Percentiles rank a stretch among this genome's conserved stretches.
Conservation (phyloP, 2,113 vertebrate genomes). For the Tupaia chinensis region DNA sequence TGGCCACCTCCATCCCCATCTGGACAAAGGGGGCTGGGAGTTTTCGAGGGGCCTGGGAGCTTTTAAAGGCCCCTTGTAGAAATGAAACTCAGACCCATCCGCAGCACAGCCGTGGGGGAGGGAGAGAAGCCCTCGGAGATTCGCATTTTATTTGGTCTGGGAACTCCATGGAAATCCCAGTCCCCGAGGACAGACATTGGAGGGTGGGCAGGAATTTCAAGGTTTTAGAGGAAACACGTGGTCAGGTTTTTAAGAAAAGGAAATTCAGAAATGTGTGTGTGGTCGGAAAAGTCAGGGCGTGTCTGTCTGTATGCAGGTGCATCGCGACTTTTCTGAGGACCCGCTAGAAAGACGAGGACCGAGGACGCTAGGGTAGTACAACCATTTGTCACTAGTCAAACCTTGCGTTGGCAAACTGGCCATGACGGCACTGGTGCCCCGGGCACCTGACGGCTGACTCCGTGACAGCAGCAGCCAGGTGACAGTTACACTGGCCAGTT, state of each 20-base stretch:
- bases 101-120: background rate
- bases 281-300: too few species aligned
- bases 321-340: too few species aligned
- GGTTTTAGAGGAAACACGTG: background rate
- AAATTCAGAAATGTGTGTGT: background rate
- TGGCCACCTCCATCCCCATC: conserved; percentile 78
- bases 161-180: background rate
- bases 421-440: too few species aligned
- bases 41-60: conserved; percentile 68
- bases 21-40: conserved; percentile 83
- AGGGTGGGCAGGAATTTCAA: rapidly evolving
- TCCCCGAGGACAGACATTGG: background rate
- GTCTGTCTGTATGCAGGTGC: too few species aligned
- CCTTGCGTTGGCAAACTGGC: too few species aligned
- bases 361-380: too few species aligned
- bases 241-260: background rate
- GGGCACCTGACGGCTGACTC: too few species aligned
- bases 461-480: too few species aligned
- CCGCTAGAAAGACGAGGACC: too few species aligned
- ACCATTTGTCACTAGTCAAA: too few species aligned
- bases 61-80: conserved; percentile 83
- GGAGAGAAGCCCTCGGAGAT: background rate
- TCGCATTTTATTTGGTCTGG: conserved; percentile 1
- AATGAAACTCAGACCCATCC: conserved; percentile 56
- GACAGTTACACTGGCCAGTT: too few species aligned